Percentiles rank a stretch among this genome's conserved stretches.
phyloP scores from a whole-genome alignment of 2,113 vertebrate genomes.

The Chaetura pelagica region DNA sequence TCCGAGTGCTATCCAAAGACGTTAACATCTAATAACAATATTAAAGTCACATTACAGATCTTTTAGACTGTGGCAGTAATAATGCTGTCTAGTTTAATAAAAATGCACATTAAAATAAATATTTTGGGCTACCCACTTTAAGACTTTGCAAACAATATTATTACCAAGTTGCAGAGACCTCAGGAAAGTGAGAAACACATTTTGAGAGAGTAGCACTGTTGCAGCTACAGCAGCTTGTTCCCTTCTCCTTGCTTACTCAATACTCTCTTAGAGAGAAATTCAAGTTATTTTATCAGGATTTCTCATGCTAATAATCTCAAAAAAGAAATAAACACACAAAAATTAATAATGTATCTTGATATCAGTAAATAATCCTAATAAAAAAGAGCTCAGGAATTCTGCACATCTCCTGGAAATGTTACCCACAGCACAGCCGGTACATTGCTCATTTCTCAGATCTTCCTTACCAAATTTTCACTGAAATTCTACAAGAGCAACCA shows the following conservation, averaged over 20 bases:
- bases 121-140: slow-evolving; percentile 32
- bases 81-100: slow-evolving; percentile 66
- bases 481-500: neutral
- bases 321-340: neutral
- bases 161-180: neutral
- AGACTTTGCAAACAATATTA: slow-evolving; percentile 6
- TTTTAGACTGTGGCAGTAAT: slow-evolving; percentile 62
- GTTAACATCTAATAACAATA: slow-evolving; percentile 64
- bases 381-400: neutral
- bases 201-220: neutral
- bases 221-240: neutral
- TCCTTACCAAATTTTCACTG: neutral
- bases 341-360: neutral
- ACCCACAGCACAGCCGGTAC: neutral
- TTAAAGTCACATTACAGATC: slow-evolving; percentile 64
- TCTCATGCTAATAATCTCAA: neutral
- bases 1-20: slow-evolving; percentile 39
- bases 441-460: neutral
- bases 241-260: neutral
- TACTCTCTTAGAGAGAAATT: neutral
- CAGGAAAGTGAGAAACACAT: neutral
- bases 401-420: neutral
- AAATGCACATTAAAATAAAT: slow-evolving; percentile 54
- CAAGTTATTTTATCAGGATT: neutral
- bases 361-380: neutral